Evolutionary conservation across 2,888 invertebrate species (phyloP), one percentile per base, ranked within the genome.

Genomic region (Ormia ochracea): DNA sequence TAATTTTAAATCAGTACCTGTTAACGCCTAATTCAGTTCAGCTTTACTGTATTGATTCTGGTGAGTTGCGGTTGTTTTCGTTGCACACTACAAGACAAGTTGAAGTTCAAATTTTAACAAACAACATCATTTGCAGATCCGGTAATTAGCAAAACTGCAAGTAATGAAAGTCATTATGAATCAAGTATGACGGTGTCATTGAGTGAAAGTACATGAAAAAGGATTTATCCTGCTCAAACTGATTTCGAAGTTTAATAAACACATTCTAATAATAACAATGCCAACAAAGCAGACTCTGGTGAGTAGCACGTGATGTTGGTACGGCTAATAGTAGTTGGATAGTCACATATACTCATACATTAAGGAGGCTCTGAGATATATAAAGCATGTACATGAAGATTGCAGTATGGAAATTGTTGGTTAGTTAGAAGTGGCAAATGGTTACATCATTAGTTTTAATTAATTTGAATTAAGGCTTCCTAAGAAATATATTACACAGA

Each of bases 1-100:
- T 65, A 75, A 75, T 70, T n/a, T n/a, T 70, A 59, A 79, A 75
- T 79, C 70, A 75, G 65, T 70, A 79, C 65, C 65, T 75, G 69
- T 79, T 75, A 66, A 61, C 38, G 52, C 43, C 70, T 66, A 75
- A 79, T 70, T 75, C 61, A 79, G 66, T 79, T 79, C 75, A 63
- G 59, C 38, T 59, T 65, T 74, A 54, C 70, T 73, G 52, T 48
- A 54, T 21, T 70, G 48, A 21, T 52, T 41, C 14, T 52, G 48
- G 14, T n/a, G n/a, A n/a, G n/a, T 14, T 33, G 10, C 26, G 48
- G 10, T 21, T 45, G 3, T 4, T 31, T 61, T 3, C 14, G 21
- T 12, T 3, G 10, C 6, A 10, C n/a, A 14, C 41, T 50, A 41
- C n/a, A 33, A 14, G 26, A 50, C 31, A 52, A 68, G 19, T 68